Base-by-base conservation (phyloP, 2,113 vertebrate species). In the Callaeas wilsoni region DNA sequence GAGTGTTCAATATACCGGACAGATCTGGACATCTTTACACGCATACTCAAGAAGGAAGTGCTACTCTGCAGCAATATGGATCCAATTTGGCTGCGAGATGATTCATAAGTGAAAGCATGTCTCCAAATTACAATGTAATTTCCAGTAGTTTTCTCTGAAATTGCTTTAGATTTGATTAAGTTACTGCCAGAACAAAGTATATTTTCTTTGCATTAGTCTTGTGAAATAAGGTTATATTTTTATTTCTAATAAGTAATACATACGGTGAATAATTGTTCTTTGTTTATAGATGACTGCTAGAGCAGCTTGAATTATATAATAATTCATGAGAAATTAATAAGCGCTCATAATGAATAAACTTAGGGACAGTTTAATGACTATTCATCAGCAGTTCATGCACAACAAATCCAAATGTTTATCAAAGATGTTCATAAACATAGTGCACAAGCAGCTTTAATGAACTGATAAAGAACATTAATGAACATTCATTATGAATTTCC, bases 401-500 rank as follows among this genome's bases (percentile, higher is more conserved):
- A 95, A 89, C 93, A 95, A 96, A 97, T 97, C 95, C 95, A 96
- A 97, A 94, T 96, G 95, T 97, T 97, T 97, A 96, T 96, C 95
- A 96, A 94, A 97, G 93, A 97, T 96, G 93, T 96, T 97, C 87
- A 96, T 97, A 96, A 97, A 96, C 84, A 92, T 84, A 87, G 75
- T 89, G 90, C 84, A 94, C 59, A 93, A 95, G 76, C 80, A 94
- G 92, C 75, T 94, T 94, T 97, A 97, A 97, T 96, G 94, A 96
- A 96, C 89, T 96, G 93, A 94, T 94, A 96, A 94, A 96, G 90
- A 96, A 83, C 92, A 90, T 96, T 96, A 95, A 96, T 96, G 95
- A 97, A 94, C 94, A 95, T 92, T 89, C 70, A 97, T 97, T 95
- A 95, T 78, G 64, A 92, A 90, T 95, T 96, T 96, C 78, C 49